Evolutionary conservation across 2,888 invertebrate species (phyloP).

Genomic region (Odontothrips loti): DNA sequence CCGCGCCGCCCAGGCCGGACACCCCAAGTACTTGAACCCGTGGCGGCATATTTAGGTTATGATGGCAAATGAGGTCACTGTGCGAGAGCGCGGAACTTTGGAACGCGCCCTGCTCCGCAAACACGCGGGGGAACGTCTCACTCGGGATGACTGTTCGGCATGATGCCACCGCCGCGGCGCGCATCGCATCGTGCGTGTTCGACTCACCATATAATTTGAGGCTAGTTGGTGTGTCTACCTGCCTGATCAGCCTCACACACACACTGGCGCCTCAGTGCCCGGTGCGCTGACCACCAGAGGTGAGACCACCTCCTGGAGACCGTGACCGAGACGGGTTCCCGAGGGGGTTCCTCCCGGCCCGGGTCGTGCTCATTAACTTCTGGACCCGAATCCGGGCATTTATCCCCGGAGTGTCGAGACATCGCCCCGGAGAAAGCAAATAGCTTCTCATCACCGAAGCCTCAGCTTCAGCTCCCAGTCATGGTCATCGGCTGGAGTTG

Average conservation of each 20-base stretch:
- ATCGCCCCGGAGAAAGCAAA: not conserved
- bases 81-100: too few species aligned
- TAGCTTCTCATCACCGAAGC: not conserved
- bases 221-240: conserved; percentile 1
- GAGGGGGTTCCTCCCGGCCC: not conserved
- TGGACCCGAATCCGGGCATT: conserved; percentile 16
- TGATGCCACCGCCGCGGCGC: not conserved
- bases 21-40: too few species aligned
- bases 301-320: not conserved
- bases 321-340: not conserved
- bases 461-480: not conserved
- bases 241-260: not conserved
- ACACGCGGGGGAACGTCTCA: too few species aligned
- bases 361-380: conserved; percentile 1
- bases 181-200: not conserved
- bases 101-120: too few species aligned
- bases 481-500: too few species aligned
- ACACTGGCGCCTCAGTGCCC: not conserved
- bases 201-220: conserved; percentile 1
- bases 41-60: too few species aligned
- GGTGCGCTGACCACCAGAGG: not conserved
- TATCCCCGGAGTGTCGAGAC: conserved; percentile 20
- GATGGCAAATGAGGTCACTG: too few species aligned
- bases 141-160: too few species aligned
- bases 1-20: too few species aligned